These are phyloP conservation scores for Drosophila austrosaltans DNA, from an alignment of 2,888 invertebrate species.

Conservation along the genomic window DNA sequence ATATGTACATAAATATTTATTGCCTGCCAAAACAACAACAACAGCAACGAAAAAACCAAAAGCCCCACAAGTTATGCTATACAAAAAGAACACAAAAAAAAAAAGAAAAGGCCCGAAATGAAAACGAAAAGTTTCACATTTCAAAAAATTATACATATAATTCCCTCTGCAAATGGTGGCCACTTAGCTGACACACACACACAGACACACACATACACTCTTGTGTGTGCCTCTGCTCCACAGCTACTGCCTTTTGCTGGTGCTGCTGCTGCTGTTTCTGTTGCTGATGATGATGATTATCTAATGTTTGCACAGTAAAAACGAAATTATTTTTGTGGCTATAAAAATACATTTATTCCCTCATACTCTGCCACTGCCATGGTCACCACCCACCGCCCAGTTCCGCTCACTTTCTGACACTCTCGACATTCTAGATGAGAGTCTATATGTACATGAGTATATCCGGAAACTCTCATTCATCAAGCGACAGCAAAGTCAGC, in stretches of 20 bases:
- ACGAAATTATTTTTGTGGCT: slow-evolving; percentile 71
- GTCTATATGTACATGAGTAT: slow-evolving; percentile 7
- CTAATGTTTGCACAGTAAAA: slow-evolving; percentile 76
- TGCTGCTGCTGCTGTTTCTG: slow-evolving; percentile 19
- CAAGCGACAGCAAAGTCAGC: slow-evolving; percentile 44
- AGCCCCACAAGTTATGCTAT: slow-evolving; percentile 49
- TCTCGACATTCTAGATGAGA: slow-evolving; percentile 8
- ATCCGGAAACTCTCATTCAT: slow-evolving; percentile 51
- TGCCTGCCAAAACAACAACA: slow-evolving; percentile 41
- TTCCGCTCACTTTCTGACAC: neutral
- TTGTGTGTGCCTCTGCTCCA: slow-evolving; percentile 1
- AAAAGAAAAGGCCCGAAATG: neutral
- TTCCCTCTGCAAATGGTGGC: slow-evolving; percentile 11
- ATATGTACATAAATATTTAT: slow-evolving; percentile 39
- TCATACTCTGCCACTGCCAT: neutral
- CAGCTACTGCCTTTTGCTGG: neutral
- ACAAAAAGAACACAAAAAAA: slow-evolving; percentile 32
- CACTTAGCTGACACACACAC: slow-evolving; percentile 8
- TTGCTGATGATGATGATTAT: slow-evolving; percentile 65
- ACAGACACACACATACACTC: slow-evolving; percentile 30
- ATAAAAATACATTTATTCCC: slow-evolving; percentile 40
- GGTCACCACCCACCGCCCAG: neutral
- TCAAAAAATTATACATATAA: slow-evolving; percentile 35
- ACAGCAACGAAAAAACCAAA: slow-evolving; percentile 20
- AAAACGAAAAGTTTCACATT: slow-evolving; percentile 45